Base-by-base conservation (phyloP, 1,140 invertebrate genomes). In the Ctenoplectra terminalis region DNA sequence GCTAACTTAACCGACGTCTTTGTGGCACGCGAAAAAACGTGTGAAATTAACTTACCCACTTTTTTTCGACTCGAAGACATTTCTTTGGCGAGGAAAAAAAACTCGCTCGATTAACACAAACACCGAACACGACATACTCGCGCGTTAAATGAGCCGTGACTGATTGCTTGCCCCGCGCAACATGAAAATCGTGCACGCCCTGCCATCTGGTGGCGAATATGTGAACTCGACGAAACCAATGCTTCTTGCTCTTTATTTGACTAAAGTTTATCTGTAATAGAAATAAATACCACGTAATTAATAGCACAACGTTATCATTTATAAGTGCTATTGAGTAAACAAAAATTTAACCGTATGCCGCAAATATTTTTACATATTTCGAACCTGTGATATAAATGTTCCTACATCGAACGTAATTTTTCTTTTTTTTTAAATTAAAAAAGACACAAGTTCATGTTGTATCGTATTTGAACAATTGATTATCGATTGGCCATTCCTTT, bases 111-210 rank as follows among this genome's bases (percentile, higher is more conserved):
- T 78, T 60, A 40, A 11, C 54, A 15, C 64, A 20, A 40, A 4
- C 40, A 58, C 29, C 3, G 23, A 26, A 1, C 43, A 26, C 40
- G 15, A 71, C 37, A 15, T 5, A n/a, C 11, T 31, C 64, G 48
- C 50, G 61, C 40, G 43, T 1, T 46, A 73, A 81, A 81, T 64
- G 79, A 81, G 43, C 61, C 43, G 43, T 60, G 34, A 67, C 72
- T 81, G 52, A 81, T 67, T 60, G 23, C 40, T 13, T 3, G 9
- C 5, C 17, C 6, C 52, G n/a, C 31, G 29, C 4, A 6, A 8
- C 26, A 2, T 15, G 7, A 15, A 46, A 46, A 54, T 3, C 0
- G n/a, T 40, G 4, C 26, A 13, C 17, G 31, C 0, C 8, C 20
- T 43, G 67, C 40, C 76, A 79, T 61, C 76, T 61, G 23, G 1